Evolutionary conservation across 2,113 vertebrate species (phyloP).

Genomic region (Podarcis muralis): DNA sequence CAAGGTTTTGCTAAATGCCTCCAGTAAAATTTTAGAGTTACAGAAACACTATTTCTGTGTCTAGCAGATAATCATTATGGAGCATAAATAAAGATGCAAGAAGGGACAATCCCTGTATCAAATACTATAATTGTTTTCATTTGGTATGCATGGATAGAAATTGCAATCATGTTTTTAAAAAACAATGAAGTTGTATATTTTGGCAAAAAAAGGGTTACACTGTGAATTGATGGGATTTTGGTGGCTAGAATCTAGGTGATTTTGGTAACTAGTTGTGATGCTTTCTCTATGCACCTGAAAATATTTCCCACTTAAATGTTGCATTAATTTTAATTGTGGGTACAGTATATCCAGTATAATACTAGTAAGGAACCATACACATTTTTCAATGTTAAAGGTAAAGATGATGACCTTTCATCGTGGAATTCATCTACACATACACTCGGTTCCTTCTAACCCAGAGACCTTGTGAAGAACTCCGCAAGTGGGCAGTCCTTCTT

Average conservation of each 20-base stretch:
- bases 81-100: slow-evolving; percentile 75
- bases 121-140: slow-evolving; percentile 71
- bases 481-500: not conserved
- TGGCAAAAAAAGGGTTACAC: slow-evolving; percentile 41
- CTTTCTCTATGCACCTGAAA: slow-evolving; percentile 29
- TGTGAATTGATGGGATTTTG: slow-evolving; percentile 39
- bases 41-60: slow-evolving; percentile 82
- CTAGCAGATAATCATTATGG: slow-evolving; percentile 83
- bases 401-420: not conserved
- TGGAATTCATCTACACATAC: not conserved
- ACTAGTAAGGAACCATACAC: not conserved
- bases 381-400: not conserved
- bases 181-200: slow-evolving; percentile 73
- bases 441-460: not conserved
- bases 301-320: slow-evolving; percentile 30
- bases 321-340: slow-evolving; percentile 14
- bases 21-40: slow-evolving; percentile 80
- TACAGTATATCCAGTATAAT: not conserved
- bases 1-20: slow-evolving; percentile 84
- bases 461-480: not conserved
- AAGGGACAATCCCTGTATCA: slow-evolving; percentile 73
- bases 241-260: slow-evolving; percentile 9
- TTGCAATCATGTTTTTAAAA: slow-evolving; percentile 75
- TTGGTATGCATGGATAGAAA: slow-evolving; percentile 64
- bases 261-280: slow-evolving; percentile 40